A percentile compares a stretch with the other conserved stretches of the same genome.
These are phyloP conservation scores for Haliclona indistincta DNA, from an alignment of 37 sponge, comb jelly and placozoan genomes.

Conservation along the genomic window DNA sequence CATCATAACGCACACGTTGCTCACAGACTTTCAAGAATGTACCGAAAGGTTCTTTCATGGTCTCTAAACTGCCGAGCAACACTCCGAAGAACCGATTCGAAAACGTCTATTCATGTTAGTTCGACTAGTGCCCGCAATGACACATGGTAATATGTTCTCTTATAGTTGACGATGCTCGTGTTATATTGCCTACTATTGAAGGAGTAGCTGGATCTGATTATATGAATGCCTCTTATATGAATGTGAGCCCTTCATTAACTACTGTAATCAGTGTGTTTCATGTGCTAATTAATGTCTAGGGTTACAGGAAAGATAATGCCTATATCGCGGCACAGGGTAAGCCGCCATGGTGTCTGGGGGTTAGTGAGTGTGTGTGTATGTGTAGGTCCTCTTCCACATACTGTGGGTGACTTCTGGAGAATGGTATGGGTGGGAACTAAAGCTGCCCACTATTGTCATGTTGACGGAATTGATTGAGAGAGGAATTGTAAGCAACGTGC, in stretches of 20 bases:
- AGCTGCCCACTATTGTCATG: slow-evolving; percentile 65
- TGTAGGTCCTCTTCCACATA: slow-evolving; percentile 55
- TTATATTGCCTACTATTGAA: slow-evolving; percentile 13
- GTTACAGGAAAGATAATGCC: slow-evolving; percentile 40
- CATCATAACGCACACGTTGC: too few species aligned
- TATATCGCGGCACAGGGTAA: slow-evolving; percentile 63
- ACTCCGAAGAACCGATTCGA: slow-evolving; percentile 61
- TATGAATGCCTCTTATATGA: slow-evolving; percentile 63
- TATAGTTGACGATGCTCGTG: slow-evolving; percentile 50
- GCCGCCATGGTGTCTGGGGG: background rate
- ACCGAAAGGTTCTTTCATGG: slow-evolving; percentile 28
- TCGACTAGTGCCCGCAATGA: background rate
- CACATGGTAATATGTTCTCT: background rate
- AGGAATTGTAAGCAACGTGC: slow-evolving; percentile 36
- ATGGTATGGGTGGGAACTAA: slow-evolving; percentile 62
- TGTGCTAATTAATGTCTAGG: slow-evolving; percentile 17
- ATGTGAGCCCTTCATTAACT: slow-evolving; percentile 18
- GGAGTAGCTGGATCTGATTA: slow-evolving; percentile 30
- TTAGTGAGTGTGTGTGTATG: background rate
- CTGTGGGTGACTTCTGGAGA: slow-evolving; percentile 65
- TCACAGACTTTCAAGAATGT: slow-evolving; percentile 32
- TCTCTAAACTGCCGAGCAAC: slow-evolving; percentile 37
- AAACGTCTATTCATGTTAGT: slow-evolving; percentile 69
- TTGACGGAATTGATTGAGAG: slow-evolving; percentile 57
- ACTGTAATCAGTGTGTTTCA: background rate